Evolutionary conservation across 92 coral and sea anemone genomes (phyloP).

Genomic region (Porites cylindrica): DNA sequence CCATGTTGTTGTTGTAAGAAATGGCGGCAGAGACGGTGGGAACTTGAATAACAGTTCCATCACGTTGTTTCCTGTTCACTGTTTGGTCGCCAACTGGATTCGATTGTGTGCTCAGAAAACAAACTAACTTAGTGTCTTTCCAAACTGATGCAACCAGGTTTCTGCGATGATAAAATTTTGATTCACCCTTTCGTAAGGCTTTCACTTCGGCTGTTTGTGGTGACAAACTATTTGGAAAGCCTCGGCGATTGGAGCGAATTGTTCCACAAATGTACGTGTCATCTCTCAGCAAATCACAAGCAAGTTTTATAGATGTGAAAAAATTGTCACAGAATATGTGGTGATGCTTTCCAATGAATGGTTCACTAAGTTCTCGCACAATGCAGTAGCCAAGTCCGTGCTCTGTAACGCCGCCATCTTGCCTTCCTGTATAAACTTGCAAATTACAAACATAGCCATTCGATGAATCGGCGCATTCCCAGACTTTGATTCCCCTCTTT

Average conservation of each 20-base stretch:
- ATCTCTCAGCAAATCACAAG: conserved; percentile 42
- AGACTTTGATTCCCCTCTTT: conserved; percentile 54
- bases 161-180: conserved; percentile 31
- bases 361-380: conserved; percentile 28
- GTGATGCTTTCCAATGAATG: not conserved
- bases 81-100: conserved; percentile 13
- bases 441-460: conserved; percentile 37
- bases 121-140: conserved; percentile 65
- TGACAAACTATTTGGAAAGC: conserved; percentile 44
- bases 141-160: conserved; percentile 53
- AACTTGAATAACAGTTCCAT: conserved; percentile 28
- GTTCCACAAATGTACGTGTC: conserved; percentile 63
- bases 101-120: conserved; percentile 49
- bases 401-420: conserved; percentile 52
- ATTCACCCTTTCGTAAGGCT: conserved; percentile 36
- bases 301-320: conserved; percentile 52
- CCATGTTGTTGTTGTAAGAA: conserved; percentile 67
- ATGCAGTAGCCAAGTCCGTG: conserved; percentile 43
- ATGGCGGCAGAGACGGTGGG: conserved; percentile 30
- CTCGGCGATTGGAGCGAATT: conserved; percentile 46
- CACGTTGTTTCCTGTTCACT: conserved; percentile 44
- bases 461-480: conserved; percentile 50
- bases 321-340: conserved; percentile 60
- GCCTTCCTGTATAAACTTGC: conserved; percentile 54
- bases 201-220: conserved; percentile 19